Evolutionary conservation across 2,113 vertebrate genomes (phyloP).

Genomic region (Leptodactylus fuscus): DNA sequence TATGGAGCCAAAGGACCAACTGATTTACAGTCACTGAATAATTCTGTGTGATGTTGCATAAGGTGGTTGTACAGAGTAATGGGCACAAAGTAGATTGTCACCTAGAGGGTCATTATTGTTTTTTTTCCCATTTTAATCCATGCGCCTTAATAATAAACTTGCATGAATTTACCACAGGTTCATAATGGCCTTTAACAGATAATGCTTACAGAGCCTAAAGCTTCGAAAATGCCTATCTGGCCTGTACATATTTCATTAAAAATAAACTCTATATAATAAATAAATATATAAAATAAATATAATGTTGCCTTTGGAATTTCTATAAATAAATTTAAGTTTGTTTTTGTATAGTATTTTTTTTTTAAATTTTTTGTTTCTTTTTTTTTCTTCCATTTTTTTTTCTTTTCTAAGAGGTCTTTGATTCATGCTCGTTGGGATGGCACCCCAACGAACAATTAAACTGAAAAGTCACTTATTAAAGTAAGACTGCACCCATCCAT

Average conservation of each 20-base stretch:
- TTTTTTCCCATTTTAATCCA: slow-evolving; percentile 68
- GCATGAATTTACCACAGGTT: slow-evolving; percentile 85
- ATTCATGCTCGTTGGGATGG: slow-evolving; percentile 76
- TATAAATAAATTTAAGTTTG: slow-evolving; percentile 89
- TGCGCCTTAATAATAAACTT: slow-evolving; percentile 77
- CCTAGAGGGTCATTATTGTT: slow-evolving; percentile 78
- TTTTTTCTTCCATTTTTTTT: background rate
- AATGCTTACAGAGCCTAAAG: slow-evolving; percentile 85
- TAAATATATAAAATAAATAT: slow-evolving; percentile 93
- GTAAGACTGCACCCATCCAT: slow-evolving; percentile 78
- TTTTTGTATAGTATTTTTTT: slow-evolving; percentile 48
- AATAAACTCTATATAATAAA: slow-evolving; percentile 93
- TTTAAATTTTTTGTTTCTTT: slow-evolving; percentile 12
- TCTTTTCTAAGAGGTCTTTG: slow-evolving; percentile 82
- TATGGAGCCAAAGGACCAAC: too few relatives aligned
- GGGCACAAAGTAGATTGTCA: slow-evolving; percentile 83
- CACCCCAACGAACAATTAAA: slow-evolving; percentile 74
- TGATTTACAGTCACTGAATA: slow-evolving; percentile 16
- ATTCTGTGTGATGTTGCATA: slow-evolving; percentile 71
- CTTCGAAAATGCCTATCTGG: slow-evolving; percentile 88
- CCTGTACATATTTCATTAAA: slow-evolving; percentile 91
- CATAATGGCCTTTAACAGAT: slow-evolving; percentile 77
- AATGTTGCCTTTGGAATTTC: slow-evolving; percentile 90
- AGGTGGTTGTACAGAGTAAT: slow-evolving; percentile 79
- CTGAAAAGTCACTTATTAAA: slow-evolving; percentile 77